These are phyloP conservation scores for Phalacrocorax pelagicus DNA, from an alignment of 2,113 vertebrate species.

Conservation along the genomic window DNA sequence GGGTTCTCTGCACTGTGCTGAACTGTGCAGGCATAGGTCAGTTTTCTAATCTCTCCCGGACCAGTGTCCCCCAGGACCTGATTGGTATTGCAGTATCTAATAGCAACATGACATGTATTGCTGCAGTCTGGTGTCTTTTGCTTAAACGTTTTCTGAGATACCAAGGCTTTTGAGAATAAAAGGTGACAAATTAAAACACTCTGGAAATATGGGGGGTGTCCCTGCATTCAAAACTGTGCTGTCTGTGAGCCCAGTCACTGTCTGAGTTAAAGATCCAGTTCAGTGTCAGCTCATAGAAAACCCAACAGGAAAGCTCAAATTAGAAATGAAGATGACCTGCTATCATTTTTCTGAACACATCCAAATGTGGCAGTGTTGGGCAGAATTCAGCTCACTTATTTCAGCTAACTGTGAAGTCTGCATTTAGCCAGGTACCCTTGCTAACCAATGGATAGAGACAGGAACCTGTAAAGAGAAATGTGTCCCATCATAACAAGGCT, in stretches of 20 bases:
- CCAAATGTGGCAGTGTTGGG: not conserved
- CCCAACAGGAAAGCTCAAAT: not conserved
- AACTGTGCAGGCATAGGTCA: not conserved
- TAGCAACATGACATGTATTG: not conserved
- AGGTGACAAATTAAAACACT: not conserved
- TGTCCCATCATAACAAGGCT: not conserved
- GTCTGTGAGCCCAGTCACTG: not conserved
- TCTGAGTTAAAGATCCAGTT: not conserved
- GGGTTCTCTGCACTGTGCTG: not conserved
- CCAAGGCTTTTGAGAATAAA: not conserved
- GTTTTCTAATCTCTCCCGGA: not conserved
- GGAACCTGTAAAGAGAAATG: not conserved
- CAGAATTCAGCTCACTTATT: not conserved
- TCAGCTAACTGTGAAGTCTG: not conserved
- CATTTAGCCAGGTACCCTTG: not conserved
- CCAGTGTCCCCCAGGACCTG: not conserved
- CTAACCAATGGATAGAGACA: not conserved
- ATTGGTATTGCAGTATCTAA: not conserved
- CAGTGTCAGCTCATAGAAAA: not conserved
- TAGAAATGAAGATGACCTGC: not conserved
- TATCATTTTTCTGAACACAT: not conserved
- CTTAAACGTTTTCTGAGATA: not conserved
- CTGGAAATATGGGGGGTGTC: not conserved
- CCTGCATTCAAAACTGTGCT: not conserved
- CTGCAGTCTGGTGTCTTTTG: not conserved